These are phyloP conservation scores for Pogonomyrmex barbatus DNA, from an alignment of 1,140 invertebrate genomes.

Conservation along the genomic window DNA sequence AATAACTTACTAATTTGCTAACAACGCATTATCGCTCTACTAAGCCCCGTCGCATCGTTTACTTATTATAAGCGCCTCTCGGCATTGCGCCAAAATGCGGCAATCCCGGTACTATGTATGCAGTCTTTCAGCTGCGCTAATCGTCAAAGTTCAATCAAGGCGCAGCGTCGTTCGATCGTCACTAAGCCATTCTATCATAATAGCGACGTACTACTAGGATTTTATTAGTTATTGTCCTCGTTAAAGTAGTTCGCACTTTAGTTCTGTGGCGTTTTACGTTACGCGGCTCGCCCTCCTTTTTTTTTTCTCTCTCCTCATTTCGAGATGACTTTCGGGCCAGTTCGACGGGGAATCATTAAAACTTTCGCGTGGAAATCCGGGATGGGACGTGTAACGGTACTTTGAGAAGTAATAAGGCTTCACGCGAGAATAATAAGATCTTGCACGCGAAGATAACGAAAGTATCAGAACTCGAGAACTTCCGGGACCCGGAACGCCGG, in stretches of 20 bases:
- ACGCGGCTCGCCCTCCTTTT: not conserved
- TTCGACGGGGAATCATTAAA: slow-evolving; percentile 44
- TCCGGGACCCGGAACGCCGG: slow-evolving; percentile 1
- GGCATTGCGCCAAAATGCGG: slow-evolving; percentile 4
- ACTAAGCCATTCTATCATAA: slow-evolving; percentile 62
- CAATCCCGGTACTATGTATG: not conserved
- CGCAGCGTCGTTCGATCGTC: slow-evolving; percentile 45
- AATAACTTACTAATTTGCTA: slow-evolving; percentile 40
- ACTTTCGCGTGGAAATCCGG: slow-evolving; percentile 39
- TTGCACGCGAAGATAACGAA: slow-evolving; percentile 43
- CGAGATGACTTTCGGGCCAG: slow-evolving; percentile 31
- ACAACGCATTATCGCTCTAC: slow-evolving; percentile 36
- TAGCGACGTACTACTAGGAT: slow-evolving; percentile 67
- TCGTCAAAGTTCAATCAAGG: slow-evolving; percentile 34
- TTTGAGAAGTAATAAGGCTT: slow-evolving; percentile 40
- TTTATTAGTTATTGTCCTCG: slow-evolving; percentile 77
- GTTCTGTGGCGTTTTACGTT: slow-evolving; percentile 22
- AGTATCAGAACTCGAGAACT: slow-evolving; percentile 50
- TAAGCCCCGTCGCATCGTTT: slow-evolving; percentile 20
- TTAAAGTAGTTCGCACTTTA: slow-evolving; percentile 69
- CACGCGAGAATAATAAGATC: slow-evolving; percentile 42
- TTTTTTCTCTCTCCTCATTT: slow-evolving; percentile 18
- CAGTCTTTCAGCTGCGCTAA: slow-evolving; percentile 22
- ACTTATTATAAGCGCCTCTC: slow-evolving; percentile 27
- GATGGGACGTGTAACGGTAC: slow-evolving; percentile 36